Evolutionary conservation across 2,797 vertebrate genomes (phyloP), one percentile per base, ranked within the genome.

Genomic region (Ceyx erithaca): DNA sequence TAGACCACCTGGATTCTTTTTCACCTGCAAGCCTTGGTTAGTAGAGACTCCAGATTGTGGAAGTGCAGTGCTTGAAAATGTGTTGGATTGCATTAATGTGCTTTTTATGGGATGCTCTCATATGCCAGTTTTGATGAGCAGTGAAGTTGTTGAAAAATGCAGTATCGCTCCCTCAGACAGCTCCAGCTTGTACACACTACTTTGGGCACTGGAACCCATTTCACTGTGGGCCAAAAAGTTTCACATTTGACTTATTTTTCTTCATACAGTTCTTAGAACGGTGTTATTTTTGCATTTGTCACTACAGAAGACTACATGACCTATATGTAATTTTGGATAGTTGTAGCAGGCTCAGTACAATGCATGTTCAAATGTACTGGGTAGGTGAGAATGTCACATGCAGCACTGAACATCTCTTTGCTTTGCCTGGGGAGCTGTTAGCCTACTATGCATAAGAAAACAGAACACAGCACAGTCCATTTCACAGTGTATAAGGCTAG

Each of bases 21-120:
- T 72, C 13, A 87, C 54, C 73, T 91, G 52, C 49, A 64, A 73
- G 70, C 16, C 68, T 88, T 93, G 90, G 81, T 92, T 95, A 94
- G 52, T 49, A 73, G 48, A 41, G 20, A 83, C 52, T 95, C 37
- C 83, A 86, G 70, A 68, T 28, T 86, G 70, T 81, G 85, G 73
- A 2, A 10, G 22, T 14, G 18, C 9, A 23, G 62, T 55, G 43
- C 61, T 66, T 89, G 75, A 92, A 87, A 92, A 51, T 3, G 1
- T 51, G 26, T 54, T 92, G 82, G 67, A 84, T 79, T 91, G 54
- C 31, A 64, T 14, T 66, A 49, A 87, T 19, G 15, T 85, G 43
- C 2, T 61, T 80, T 85, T 48, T 23, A 52, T 72, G 30, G 30
- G 37, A 59, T 59, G 20, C 14, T 85, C 70, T 85, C 54, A 48